These are phyloP conservation scores for Nomada ferruginata DNA, from an alignment of 2,888 invertebrate species.

Conservation along the genomic window DNA sequence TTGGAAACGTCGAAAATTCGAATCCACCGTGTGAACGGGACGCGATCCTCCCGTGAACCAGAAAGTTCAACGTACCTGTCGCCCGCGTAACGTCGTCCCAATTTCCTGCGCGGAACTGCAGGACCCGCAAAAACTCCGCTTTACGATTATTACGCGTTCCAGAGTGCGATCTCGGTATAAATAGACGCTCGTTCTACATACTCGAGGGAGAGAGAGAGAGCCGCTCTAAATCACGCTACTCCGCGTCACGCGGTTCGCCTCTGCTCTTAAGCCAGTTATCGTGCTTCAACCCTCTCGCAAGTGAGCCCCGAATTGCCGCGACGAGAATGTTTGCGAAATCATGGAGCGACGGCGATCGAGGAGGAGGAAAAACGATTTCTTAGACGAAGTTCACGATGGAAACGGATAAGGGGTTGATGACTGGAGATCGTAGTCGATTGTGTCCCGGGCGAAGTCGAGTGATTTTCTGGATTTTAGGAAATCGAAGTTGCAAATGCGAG, in stretches of 20 bases:
- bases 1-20: no score
- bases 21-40: not conserved
- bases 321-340: not conserved
- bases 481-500: not conserved
- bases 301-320: slow-evolving; percentile 5
- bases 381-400: not conserved
- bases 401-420: not conserved
- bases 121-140: slow-evolving; percentile 41
- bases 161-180: slow-evolving; percentile 50
- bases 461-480: no score
- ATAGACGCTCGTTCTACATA: slow-evolving; percentile 45
- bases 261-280: slow-evolving; percentile 52
- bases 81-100: slow-evolving; percentile 26
- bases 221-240: slow-evolving; percentile 56
- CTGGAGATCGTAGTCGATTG: not conserved
- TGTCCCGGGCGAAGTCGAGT: not conserved
- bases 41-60: not conserved
- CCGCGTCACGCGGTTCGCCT: slow-evolving; percentile 44
- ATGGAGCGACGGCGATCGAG: not conserved
- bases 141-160: slow-evolving; percentile 65
- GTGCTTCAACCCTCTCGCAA: slow-evolving; percentile 60
- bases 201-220: not conserved
- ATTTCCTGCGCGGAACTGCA: slow-evolving; percentile 36
- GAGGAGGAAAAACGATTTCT: not conserved
- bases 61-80: slow-evolving; percentile 15